Base-by-base conservation (phyloP, 2,888 invertebrate species). In the Drosophila trichaetosa region DNA sequence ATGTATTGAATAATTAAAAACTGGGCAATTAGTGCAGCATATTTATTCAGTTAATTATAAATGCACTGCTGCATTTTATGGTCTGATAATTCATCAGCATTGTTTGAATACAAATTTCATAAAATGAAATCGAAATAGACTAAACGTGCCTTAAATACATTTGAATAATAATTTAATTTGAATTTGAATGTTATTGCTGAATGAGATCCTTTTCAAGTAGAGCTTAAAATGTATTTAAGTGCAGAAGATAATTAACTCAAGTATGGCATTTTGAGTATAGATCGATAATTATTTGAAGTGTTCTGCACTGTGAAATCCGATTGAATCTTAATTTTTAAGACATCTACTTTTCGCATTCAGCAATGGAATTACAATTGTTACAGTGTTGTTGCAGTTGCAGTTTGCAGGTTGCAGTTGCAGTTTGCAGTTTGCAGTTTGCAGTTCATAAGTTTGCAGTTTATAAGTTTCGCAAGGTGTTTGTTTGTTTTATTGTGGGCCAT, bases 381-480 rank as follows among this genome's bases (percentile, higher is more conserved):
- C n/a, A n/a, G n/a, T n/a, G 16, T 8, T 8, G 16, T 21, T 46
- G 46, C 21, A 21, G 46, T 21, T 21, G 21, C 46, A 8, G 38
- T 4, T 34, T 13, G 34, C 34, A 34, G 34, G 34, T 34, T 34
- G 51, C 51, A 31, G 52, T 21, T 52, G 16, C 40, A 31, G 33
- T 7, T 7, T 18, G 51, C 33, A 56, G 51, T 51, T n/a, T n/a
- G n/a, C n/a, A n/a, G n/a, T n/a, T n/a, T n/a, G 6, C 52, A 57
- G 36, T 16, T 66, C 24, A 66, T 68, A 53, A 38, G 51, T 38
- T 34, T n/a, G 6, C 52, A 57, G 36, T 16, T 66, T 31, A 66
- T 68, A 53, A 38, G 51, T 38, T 34, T 27, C 27, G 4, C 0
- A 8, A 18, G 34, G 31, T 38, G 18, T n/a, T 54, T 36, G 18